phyloP scores from a whole-genome alignment of 1,140 invertebrate genomes.

The Drosophila mauritiana region DNA sequence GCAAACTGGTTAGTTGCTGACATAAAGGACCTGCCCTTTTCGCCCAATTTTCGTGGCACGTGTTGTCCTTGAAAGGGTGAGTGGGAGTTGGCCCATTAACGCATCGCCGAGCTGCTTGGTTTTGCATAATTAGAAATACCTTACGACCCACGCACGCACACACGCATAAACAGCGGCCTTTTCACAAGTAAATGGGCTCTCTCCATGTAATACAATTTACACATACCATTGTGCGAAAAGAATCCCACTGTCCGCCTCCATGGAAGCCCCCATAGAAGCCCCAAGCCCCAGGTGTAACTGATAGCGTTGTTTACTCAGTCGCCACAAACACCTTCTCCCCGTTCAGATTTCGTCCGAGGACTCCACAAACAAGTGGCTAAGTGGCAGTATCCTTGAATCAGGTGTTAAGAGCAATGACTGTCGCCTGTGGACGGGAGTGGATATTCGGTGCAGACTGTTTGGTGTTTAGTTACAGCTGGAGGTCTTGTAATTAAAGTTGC shows the following conservation, averaged over 20 bases:
- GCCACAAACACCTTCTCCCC: constrained; percentile 25
- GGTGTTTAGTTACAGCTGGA: constrained; percentile 30
- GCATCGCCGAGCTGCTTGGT: constrained; percentile 34
- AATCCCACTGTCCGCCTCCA: constrained; percentile 8
- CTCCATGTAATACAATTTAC: constrained; percentile 45
- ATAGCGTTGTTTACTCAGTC: constrained; percentile 60
- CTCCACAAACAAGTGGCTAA: constrained; percentile 53
- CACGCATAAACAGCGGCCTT: constrained; percentile 27
- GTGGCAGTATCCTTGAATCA: constrained; percentile 57
- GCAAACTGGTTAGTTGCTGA: constrained; percentile 29
- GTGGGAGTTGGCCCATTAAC: constrained; percentile 38
- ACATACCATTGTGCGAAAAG: constrained; percentile 39
- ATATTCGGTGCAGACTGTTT: constrained; percentile 4
- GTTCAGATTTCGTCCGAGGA: constrained; percentile 17
- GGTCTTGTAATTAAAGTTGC: constrained; percentile 26
- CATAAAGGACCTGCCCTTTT: constrained; percentile 1
- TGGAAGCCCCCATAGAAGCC: neutral
- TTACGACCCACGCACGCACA: constrained; percentile 15
- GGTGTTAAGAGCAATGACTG: constrained; percentile 53
- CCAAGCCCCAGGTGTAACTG: constrained; percentile 31
- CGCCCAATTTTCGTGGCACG: constrained; percentile 14
- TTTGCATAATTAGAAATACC: constrained; percentile 60
- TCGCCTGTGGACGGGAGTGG: neutral
- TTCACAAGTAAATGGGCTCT: constrained; percentile 20
- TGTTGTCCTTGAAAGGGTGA: constrained; percentile 13